phyloP scores from a whole-genome alignment of 2,888 invertebrate species.

The Orthonevra nobilis region DNA sequence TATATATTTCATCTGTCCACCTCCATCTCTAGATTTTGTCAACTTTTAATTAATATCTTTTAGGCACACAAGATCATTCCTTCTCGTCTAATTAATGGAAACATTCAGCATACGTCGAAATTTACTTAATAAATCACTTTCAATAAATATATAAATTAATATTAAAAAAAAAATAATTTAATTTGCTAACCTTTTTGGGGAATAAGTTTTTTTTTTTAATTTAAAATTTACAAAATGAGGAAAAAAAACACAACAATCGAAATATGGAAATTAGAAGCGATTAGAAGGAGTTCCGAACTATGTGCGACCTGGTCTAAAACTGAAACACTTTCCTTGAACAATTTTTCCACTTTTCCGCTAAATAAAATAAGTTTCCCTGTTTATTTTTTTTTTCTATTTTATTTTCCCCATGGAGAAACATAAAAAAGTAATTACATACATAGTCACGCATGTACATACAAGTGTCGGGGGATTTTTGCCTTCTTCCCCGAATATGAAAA shows the following conservation, averaged over 20 bases:
- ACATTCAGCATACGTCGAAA: not conserved
- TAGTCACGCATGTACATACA: conserved; percentile 1
- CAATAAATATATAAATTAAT: not conserved
- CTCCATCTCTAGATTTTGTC: conserved; percentile 11
- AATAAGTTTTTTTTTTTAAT: not conserved
- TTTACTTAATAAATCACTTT: not conserved
- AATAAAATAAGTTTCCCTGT: conserved; percentile 35
- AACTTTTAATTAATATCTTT: conserved; percentile 29
- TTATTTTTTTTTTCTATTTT: conserved; percentile 6
- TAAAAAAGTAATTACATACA: conserved; percentile 7
- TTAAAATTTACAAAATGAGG: not conserved
- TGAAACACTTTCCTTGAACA: conserved; percentile 36
- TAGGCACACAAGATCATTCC: conserved; percentile 6
- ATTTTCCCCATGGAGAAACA: conserved; percentile 19
- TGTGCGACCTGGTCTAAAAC: conserved; percentile 45
- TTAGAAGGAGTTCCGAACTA: conserved; percentile 49
- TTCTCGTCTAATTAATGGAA: conserved; percentile 1
- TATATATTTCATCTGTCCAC: conserved; percentile 19
- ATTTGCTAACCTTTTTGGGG: conserved; percentile 42
- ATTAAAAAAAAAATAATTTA: not conserved
- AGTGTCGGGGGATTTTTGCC: conserved; percentile 13
- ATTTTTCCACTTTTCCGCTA: conserved; percentile 38
- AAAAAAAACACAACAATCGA: too few relatives aligned
- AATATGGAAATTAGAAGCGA: too few relatives aligned
- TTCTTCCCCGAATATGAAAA: conserved; percentile 15